A percentile compares a stretch with the other conserved stretches of the same genome.
Evolutionary conservation across 2,113 vertebrate species (phyloP).

Genomic region (Neodon shergylaensis): DNA sequence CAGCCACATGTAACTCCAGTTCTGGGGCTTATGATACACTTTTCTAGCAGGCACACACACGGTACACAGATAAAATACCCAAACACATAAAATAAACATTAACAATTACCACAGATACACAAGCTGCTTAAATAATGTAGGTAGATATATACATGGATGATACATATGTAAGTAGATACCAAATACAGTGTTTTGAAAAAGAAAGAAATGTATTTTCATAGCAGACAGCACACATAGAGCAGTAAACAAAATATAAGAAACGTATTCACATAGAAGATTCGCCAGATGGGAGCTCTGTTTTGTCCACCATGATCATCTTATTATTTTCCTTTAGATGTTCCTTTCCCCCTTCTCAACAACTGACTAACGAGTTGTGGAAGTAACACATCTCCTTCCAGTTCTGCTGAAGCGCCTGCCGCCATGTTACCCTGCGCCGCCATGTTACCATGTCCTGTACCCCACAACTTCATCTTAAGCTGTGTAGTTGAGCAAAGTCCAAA

Average conservation of each 20-base stretch:
- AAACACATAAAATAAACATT: not conserved
- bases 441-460: not conserved
- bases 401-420: not conserved
- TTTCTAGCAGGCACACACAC: not conserved
- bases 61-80: not conserved
- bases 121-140: not conserved
- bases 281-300: not conserved
- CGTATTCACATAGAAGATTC: not conserved
- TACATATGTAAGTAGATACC: not conserved
- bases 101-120: not conserved
- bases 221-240: not conserved
- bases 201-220: not conserved
- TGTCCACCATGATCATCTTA: not conserved
- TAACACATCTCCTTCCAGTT: not conserved
- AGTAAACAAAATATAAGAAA: constrained; percentile 19
- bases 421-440: not conserved
- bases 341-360: not conserved
- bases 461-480: not conserved
- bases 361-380: not conserved
- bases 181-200: not conserved
- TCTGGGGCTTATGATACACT: not conserved
- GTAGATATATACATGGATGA: not conserved
- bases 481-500: not conserved
- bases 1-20: not conserved
- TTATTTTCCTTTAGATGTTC: not conserved